Evolutionary conservation across 92 coral and sea anemone genomes (phyloP), one percentile per base, ranked within the genome.

Genomic region (Phymanthus crucifer): DNA sequence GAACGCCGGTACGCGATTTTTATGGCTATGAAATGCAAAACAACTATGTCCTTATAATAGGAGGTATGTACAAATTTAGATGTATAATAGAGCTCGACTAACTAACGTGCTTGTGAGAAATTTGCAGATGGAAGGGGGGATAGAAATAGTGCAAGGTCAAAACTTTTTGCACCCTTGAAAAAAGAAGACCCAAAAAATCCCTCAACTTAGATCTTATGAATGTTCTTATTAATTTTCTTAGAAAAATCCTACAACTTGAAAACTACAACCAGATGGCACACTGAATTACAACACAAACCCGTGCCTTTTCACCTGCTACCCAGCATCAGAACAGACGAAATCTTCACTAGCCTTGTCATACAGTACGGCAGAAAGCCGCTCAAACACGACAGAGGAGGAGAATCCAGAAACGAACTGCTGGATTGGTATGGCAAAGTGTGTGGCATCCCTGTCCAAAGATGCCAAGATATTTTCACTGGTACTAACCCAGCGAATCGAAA

Each of bases 261-360:
- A 40, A 54, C 43, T 10, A 79, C 89, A 17, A 46, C 77, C 1
- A 73, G 29, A 29, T 61, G 65, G 34, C 84, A 85, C 19, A 85
- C 89, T 23, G 89, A 85, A 36, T 68, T 73, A 40, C 85, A 66
- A 69, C 80, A 68, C 73, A 85, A 85, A 65, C 73, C 78, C 8
- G 61, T 85, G 76, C 70, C 72, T 31, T 74, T 71, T 35, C 48
- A 76, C 34, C 73, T 58, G 57, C 21, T 85, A 52, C 54, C 85
- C 8, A 66, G 47, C 46, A 37, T 65, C 54, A 85, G 21, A 68
- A 73, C 84, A 21, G 89, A 85, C 40, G 85, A 79, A 0, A 84
- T 84, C 40, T 84, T 84, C 52, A 84, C 80, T 18, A 80, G 80
- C 50, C 72, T 85, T 36, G 52, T 73, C 32, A 79, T 85, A 48